Base-by-base conservation (phyloP, 2,797 vertebrate species). In the Semotilus atromaculatus region DNA sequence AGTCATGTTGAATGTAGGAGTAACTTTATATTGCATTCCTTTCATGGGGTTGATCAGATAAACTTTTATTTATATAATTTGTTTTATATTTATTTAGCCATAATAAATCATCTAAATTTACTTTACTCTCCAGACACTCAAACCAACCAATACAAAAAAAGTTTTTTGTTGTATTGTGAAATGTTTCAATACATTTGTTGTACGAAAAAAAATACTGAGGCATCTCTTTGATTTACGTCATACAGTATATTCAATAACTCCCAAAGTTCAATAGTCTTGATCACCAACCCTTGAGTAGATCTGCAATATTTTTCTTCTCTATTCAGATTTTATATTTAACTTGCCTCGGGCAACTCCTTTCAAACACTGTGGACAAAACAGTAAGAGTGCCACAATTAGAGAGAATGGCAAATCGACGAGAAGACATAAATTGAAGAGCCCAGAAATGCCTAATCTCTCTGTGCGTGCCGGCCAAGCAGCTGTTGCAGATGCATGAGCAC, bases 341-440 rank as follows among this genome's bases (percentile, higher is more conserved):
- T 31, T 43, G 73, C 86, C 84, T 85, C 31, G 0, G 82, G 87
- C 66, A 84, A 36, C 77, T 66, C 23, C 55, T 77, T 70, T 83
- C 80, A 82, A 78, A 88, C 58, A 23, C 48, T 73, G 40, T 1
- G 31, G 58, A 82, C 38, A 18, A 86, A 86, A 79, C 74, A 51
- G 64, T 73, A 76, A 72, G 58, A 60, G 53, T 21, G 16, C 11
- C 53, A 48, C 16, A 43, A 43, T 83, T 66, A 82, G 64, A 86
- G 9, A 80, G 84, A 86, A 86, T 66, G 36, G 75, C 66, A 88
- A 86, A 86, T 87, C n/a, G 79, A 68, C 58, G 26, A 84, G 36
- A 68, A 83, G 72, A 75, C 13, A 51, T 29, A 36, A 77, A 75
- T 80, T 53, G 23, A 84, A 40, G 80, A 76, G 55, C 45, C 36